A percentile compares a stretch with the other conserved stretches of the same genome.
phyloP scores from a whole-genome alignment of 2,888 invertebrate genomes.

The Dinocampus coccinellae region DNA sequence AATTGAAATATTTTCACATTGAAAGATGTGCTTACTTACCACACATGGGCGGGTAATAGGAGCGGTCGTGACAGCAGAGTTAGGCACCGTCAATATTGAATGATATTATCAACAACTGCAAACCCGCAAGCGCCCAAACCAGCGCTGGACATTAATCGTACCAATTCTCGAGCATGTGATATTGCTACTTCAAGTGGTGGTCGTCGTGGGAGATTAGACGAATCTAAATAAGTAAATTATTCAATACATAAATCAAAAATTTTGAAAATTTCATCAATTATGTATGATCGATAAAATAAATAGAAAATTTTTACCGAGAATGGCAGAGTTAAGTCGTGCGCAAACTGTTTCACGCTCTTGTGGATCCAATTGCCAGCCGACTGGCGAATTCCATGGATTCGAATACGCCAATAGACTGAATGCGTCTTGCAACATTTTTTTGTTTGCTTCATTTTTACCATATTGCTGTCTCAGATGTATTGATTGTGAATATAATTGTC shows the following conservation, averaged over 20 bases:
- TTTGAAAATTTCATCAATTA: neutral
- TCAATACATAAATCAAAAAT: neutral
- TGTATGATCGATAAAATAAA: neutral
- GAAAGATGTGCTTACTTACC: slow-evolving; percentile 54
- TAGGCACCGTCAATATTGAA: slow-evolving; percentile 75
- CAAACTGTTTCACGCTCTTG: slow-evolving; percentile 94
- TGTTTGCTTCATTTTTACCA: slow-evolving; percentile 84
- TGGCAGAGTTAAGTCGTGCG: slow-evolving; percentile 96
- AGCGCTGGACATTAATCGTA: slow-evolving; percentile 89
- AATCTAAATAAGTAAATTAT: slow-evolving; percentile 75
- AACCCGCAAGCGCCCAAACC: slow-evolving; percentile 96
- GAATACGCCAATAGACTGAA: slow-evolving; percentile 98
- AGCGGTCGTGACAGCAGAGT: slow-evolving; percentile 65
- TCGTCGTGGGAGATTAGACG: slow-evolving; percentile 88
- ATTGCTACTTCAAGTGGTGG: slow-evolving; percentile 94
- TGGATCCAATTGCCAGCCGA: slow-evolving; percentile 96
- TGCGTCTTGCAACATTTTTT: slow-evolving; percentile 96
- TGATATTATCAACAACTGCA: slow-evolving; percentile 88
- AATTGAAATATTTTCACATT: too few species aligned
- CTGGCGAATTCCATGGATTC: slow-evolving; percentile 97
- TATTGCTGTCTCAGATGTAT: slow-evolving; percentile 85
- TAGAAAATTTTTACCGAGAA: slow-evolving; percentile 80
- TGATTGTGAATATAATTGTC: slow-evolving; percentile 93
- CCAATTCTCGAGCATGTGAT: slow-evolving; percentile 89
- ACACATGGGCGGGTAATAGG: slow-evolving; percentile 65